Percentiles rank a stretch among this genome's conserved stretches.
These are phyloP conservation scores for Augochlora pura DNA, from an alignment of 1,140 invertebrate genomes.

Conservation along the genomic window DNA sequence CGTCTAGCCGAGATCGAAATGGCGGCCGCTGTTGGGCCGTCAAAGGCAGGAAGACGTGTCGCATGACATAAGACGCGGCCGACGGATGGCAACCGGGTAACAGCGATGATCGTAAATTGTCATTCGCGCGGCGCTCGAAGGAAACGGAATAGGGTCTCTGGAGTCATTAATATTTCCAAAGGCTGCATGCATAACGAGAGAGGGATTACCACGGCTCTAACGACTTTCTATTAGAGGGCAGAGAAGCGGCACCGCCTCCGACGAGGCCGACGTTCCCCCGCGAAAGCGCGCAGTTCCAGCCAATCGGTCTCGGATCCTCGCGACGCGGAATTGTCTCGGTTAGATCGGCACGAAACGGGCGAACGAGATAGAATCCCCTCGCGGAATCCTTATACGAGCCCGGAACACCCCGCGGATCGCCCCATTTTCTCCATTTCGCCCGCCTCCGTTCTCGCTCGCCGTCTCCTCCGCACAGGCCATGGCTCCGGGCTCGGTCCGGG, in stretches of 20 bases:
- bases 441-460: background rate
- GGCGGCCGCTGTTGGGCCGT: too few species aligned
- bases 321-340: background rate
- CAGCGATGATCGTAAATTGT: background rate
- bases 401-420: conserved; percentile 5
- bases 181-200: background rate
- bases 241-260: too few species aligned
- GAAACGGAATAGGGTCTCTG: background rate
- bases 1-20: too few species aligned
- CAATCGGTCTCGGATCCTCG: background rate
- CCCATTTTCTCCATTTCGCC: background rate
- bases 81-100: background rate
- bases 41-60: too few species aligned
- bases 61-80: background rate
- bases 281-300: background rate
- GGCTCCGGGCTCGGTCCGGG: conserved; percentile 32
- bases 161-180: background rate
- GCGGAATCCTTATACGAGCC: background rate
- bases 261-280: too few species aligned
- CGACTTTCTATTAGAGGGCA: background rate
- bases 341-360: background rate
- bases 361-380: background rate
- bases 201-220: background rate
- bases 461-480: background rate
- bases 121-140: background rate